These are phyloP conservation scores for Forbesichthys papilliferus DNA, from an alignment of 2,113 vertebrate genomes.

Conservation along the genomic window DNA sequence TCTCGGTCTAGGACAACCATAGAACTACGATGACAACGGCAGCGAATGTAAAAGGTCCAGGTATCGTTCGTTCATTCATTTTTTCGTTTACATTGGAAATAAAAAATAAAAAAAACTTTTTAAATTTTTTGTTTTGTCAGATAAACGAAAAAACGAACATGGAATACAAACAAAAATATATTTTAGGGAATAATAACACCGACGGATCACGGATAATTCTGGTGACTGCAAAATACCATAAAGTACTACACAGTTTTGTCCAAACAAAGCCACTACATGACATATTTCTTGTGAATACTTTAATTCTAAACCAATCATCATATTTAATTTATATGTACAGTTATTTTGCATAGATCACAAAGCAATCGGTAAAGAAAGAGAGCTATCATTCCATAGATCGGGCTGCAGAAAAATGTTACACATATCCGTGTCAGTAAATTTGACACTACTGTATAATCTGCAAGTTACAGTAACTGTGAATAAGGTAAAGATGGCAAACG, in stretches of 20 bases:
- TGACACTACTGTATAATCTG: neutral
- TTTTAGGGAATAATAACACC: slow-evolving; percentile 37
- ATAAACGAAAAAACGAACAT: no score
- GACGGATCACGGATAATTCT: neutral
- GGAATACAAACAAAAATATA: neutral
- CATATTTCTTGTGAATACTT: slow-evolving; percentile 6
- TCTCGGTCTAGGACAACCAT: no score
- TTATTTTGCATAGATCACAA: slow-evolving; percentile 1
- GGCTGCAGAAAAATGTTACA: slow-evolving; percentile 1
- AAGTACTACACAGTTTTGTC: slow-evolving; percentile 7
- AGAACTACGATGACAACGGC: no score
- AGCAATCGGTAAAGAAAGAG: slow-evolving; percentile 8
- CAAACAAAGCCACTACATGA: slow-evolving; percentile 8
- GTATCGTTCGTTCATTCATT: no score
- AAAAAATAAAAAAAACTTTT: no score
- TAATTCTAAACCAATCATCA: slow-evolving; percentile 6
- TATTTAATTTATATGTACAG: slow-evolving; percentile 9
- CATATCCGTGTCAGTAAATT: neutral
- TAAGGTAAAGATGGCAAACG: slow-evolving; percentile 12
- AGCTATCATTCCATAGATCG: slow-evolving; percentile 1
- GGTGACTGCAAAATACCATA: slow-evolving; percentile 13
- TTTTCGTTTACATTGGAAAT: no score
- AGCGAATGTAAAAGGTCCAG: no score
- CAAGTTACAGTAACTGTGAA: neutral
- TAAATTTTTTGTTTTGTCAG: no score